Conservation (phyloP, 2,797 vertebrate genomes). For the Lophius americanus region DNA sequence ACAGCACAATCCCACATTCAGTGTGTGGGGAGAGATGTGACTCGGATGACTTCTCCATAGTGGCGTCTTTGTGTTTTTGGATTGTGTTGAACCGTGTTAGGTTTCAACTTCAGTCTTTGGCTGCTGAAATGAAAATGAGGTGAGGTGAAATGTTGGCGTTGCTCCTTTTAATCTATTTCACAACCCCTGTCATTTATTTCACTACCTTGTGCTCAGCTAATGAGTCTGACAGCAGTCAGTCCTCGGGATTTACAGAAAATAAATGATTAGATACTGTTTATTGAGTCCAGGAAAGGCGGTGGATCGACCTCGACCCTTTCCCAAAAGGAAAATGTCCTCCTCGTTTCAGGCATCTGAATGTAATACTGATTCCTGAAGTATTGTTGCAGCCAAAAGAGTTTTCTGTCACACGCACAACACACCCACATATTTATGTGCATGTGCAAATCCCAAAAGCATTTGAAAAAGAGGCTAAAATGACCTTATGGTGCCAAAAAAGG, state of each 20-base stretch:
- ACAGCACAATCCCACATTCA: conserved; percentile 28
- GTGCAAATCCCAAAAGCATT: conserved; percentile 11
- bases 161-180: not conserved
- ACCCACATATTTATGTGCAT: conserved; percentile 9
- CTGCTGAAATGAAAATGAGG: conserved; percentile 17
- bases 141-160: not conserved
- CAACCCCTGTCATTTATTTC: conserved; percentile 1
- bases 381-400: conserved; percentile 13
- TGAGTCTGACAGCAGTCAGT: no score
- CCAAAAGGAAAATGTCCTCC: conserved; percentile 31
- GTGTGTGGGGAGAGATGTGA: conserved; percentile 36
- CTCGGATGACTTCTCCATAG: not conserved
- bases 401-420: conserved; percentile 16
- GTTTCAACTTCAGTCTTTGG: conserved; percentile 24
- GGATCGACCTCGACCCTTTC: not conserved
- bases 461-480: conserved; percentile 36
- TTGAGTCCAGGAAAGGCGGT: no score
- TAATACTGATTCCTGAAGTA: conserved; percentile 39
- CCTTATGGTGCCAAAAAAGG: conserved; percentile 52
- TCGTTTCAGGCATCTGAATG: conserved; percentile 42
- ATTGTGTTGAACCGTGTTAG: conserved; percentile 13
- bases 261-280: no score
- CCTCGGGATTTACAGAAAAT: no score
- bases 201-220: no score
- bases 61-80: conserved; percentile 9